phyloP scores from a whole-genome alignment of 2,113 vertebrate genomes.

The Osmerus mordax region DNA sequence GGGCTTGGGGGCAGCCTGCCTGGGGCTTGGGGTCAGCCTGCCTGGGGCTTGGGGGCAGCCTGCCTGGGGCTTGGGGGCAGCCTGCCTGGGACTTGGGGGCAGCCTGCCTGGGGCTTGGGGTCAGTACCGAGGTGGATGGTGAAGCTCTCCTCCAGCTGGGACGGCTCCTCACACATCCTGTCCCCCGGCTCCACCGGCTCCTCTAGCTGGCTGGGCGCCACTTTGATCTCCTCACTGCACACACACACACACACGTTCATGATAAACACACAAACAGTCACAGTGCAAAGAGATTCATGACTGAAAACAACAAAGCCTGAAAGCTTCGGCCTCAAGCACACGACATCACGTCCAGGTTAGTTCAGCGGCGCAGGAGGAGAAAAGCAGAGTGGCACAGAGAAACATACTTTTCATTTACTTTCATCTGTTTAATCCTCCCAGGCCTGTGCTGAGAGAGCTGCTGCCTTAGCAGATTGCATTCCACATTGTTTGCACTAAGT shows the following conservation, averaged over 20 bases:
- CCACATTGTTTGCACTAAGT: not conserved
- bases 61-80: too few species aligned
- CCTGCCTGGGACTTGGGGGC: too few species aligned
- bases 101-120: too few species aligned
- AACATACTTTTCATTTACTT: not conserved
- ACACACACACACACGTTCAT: conserved; percentile 5
- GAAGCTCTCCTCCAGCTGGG: conserved; percentile 95
- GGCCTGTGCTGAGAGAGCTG: not conserved
- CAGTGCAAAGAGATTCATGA: not conserved
- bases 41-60: too few species aligned
- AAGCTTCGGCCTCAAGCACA: too few species aligned
- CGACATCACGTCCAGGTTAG: too few species aligned
- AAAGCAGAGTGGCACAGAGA: not conserved
- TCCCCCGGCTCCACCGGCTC: conserved; percentile 78
- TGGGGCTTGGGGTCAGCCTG: too few species aligned
- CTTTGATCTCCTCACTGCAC: conserved; percentile 88
- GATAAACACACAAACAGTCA: not conserved
- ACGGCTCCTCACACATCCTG: conserved; percentile 89
- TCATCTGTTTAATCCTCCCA: not conserved
- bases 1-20: too few species aligned
- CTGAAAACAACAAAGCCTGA: too few species aligned
- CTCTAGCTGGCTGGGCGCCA: conserved; percentile 84
- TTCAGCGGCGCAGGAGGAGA: too few species aligned
- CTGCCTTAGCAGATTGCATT: conserved; percentile 14
- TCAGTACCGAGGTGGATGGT: conserved; percentile 91